Evolutionary conservation across 1,140 invertebrate genomes (phyloP).

Genomic region (Drosophila auraria): DNA sequence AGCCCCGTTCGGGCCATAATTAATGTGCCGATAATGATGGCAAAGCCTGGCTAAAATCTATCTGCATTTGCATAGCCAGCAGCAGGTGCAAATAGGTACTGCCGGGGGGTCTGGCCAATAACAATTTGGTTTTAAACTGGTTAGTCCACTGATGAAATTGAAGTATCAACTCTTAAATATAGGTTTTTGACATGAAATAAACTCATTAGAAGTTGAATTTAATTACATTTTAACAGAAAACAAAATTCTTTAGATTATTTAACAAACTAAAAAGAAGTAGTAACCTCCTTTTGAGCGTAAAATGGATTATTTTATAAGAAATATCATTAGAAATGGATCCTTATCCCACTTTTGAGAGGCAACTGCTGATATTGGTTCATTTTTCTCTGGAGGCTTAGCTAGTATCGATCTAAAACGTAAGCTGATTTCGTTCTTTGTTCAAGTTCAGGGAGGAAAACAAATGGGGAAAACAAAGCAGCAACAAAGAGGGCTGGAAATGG

Average conservation of each 20-base stretch:
- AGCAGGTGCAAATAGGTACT: constrained; percentile 21
- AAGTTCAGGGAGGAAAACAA: constrained; percentile 67
- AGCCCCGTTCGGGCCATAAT: constrained; percentile 26
- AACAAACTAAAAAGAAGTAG: background rate
- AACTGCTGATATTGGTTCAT: background rate
- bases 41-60: constrained; percentile 8
- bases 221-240: background rate
- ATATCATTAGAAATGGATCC: background rate
- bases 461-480: constrained; percentile 37
- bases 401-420: constrained; percentile 70
- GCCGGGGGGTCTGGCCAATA: constrained; percentile 4
- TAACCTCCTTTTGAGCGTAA: too few relatives aligned
- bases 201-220: constrained; percentile 1
- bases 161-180: constrained; percentile 19
- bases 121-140: background rate
- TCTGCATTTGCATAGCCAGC: constrained; percentile 37
- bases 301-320: background rate
- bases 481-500: constrained; percentile 40
- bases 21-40: constrained; percentile 28
- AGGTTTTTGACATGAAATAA: constrained; percentile 22
- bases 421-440: constrained; percentile 67
- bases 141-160: constrained; percentile 11
- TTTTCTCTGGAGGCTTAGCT: constrained; percentile 18
- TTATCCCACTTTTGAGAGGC: background rate
- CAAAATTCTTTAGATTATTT: background rate